Evolutionary conservation across 2,888 invertebrate species (phyloP).

Genomic region (Acleris holmiana): DNA sequence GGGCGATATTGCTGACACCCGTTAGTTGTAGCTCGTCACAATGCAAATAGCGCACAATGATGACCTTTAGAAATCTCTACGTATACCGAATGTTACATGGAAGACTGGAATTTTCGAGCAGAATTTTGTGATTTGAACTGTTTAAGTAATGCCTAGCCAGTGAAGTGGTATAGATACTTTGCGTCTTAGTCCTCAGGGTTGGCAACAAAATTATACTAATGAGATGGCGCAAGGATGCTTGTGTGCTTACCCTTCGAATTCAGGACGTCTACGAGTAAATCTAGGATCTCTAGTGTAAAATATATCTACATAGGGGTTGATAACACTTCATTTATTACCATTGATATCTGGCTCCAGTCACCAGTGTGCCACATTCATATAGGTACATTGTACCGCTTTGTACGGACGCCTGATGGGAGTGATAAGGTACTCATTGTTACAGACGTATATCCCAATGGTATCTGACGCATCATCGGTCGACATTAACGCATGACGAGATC

Average conservation of each 20-base stretch:
- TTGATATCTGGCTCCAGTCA: background rate
- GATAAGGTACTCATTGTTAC: conserved; percentile 32
- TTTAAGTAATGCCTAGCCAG: no score
- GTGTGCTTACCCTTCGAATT: no score
- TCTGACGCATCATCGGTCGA: conserved; percentile 30
- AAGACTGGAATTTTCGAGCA: no score
- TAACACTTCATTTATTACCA: background rate
- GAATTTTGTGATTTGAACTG: no score
- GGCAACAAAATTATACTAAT: no score
- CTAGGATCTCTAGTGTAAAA: no score
- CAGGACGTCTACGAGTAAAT: no score
- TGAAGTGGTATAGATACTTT: no score
- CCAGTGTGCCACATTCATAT: conserved; percentile 3
- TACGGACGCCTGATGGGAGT: conserved; percentile 24
- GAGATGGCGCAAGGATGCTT: no score
- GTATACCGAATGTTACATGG: no score
- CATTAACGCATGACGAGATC: conserved; percentile 19
- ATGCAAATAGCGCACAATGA: conserved; percentile 5
- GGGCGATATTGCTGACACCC: conserved; percentile 6
- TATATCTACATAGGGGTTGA: no score
- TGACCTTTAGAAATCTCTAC: background rate
- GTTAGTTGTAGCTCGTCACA: conserved; percentile 12
- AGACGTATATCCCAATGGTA: conserved; percentile 10
- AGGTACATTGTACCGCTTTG: conserved; percentile 21
- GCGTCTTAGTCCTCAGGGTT: no score